Evolutionary conservation across 2,797 vertebrate species (phyloP).

Genomic region (Macropus fuliginosus): DNA sequence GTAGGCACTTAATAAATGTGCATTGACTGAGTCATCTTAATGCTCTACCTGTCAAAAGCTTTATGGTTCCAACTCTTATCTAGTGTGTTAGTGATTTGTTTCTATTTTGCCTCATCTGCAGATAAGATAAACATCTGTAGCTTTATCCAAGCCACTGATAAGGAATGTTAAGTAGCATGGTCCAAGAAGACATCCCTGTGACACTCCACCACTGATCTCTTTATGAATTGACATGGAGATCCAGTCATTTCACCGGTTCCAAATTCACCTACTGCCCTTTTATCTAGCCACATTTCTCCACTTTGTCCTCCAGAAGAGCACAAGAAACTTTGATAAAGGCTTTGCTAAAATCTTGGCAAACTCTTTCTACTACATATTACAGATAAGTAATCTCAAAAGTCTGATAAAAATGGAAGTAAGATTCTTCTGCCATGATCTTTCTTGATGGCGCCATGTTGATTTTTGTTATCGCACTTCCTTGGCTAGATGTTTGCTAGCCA

Average conservation of each 20-base stretch:
- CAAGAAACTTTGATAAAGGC: not conserved
- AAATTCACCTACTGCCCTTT: not conserved
- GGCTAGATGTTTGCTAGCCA: not conserved
- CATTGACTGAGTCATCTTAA: not conserved
- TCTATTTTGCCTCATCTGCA: not conserved
- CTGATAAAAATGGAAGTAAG: not conserved
- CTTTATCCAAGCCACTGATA: not conserved
- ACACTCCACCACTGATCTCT: not conserved
- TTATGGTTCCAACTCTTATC: not conserved
- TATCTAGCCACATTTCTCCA: not conserved
- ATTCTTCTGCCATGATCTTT: not conserved
- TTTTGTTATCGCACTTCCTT: not conserved
- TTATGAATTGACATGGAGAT: not conserved
- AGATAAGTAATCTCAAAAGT: not conserved
- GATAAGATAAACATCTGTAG: not conserved
- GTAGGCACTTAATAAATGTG: not conserved
- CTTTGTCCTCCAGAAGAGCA: not conserved
- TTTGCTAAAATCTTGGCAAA: not conserved
- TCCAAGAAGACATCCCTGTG: not conserved
- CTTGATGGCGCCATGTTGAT: not conserved
- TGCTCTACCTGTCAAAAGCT: not conserved
- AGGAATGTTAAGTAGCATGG: not conserved
- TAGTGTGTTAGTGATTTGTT: not conserved
- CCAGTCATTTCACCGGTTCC: not conserved
- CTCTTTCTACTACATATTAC: not conserved